These are phyloP conservation scores for Tragulus kanchil DNA, from an alignment of 2,113 vertebrate species.

Conservation along the genomic window DNA sequence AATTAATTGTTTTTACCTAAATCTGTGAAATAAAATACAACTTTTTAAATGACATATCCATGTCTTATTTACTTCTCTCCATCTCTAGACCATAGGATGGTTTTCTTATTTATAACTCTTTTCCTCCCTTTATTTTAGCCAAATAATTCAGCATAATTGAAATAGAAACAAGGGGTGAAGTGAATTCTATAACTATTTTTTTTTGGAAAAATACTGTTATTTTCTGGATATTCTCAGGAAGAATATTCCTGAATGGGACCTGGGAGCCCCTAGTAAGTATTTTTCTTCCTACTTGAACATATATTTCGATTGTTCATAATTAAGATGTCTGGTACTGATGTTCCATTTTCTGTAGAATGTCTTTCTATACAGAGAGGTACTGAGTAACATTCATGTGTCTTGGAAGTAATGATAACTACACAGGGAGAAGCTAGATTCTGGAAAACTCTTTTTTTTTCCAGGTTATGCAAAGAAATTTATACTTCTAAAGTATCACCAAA, in stretches of 20 bases:
- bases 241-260: neutral
- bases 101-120: neutral
- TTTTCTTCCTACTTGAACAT: neutral
- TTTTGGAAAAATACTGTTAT: neutral
- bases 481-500: neutral
- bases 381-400: neutral
- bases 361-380: neutral
- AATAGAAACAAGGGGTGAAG: neutral
- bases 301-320: neutral
- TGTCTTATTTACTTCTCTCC: neutral
- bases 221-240: neutral
- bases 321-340: neutral
- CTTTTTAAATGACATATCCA: neutral
- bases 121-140: neutral
- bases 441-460: neutral
- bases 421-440: neutral
- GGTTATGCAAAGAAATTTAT: neutral
- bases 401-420: neutral
- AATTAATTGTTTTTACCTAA: neutral
- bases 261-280: neutral
- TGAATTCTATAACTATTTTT: neutral
- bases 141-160: neutral
- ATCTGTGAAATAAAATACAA: neutral
- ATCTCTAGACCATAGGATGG: neutral
- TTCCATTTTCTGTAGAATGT: neutral